Evolutionary conservation across 2,113 vertebrate genomes (phyloP).

Genomic region (Aplodontia rufa): DNA sequence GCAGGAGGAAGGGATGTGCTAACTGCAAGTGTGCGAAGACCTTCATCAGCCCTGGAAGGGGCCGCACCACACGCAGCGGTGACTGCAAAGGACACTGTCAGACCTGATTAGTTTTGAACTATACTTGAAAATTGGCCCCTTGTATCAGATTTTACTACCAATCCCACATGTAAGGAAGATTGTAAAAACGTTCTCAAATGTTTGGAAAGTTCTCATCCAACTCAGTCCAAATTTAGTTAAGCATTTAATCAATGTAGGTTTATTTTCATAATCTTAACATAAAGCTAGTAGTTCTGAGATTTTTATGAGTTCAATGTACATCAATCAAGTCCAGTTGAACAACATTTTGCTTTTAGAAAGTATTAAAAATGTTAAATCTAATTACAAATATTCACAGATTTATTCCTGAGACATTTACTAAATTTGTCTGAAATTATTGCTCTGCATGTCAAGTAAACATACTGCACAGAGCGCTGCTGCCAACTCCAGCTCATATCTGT

Average conservation of each 20-base stretch:
- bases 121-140: constrained; percentile 44
- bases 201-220: constrained; percentile 57
- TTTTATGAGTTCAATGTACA: constrained; percentile 12
- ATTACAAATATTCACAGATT: constrained; percentile 20
- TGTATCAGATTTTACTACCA: constrained; percentile 53
- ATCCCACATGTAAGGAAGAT: constrained; percentile 7
- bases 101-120: constrained; percentile 54
- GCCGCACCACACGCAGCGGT: too few species aligned
- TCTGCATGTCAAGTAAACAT: neutral
- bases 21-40: neutral
- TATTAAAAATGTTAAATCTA: neutral
- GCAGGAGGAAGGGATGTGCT: neutral
- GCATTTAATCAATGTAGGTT: constrained; percentile 62
- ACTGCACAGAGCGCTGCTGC: neutral
- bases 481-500: neutral
- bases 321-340: neutral
- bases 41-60: neutral
- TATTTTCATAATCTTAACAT: constrained; percentile 49
- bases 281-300: constrained; percentile 24
- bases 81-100: constrained; percentile 18
- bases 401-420: constrained; percentile 29
- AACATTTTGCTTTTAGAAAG: neutral
- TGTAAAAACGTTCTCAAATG: constrained; percentile 57
- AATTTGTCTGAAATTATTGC: constrained; percentile 22
- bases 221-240: constrained; percentile 55